Evolutionary conservation across 2,888 invertebrate genomes (phyloP), one percentile per base, ranked within the genome.

Genomic region (Mimumesa dahlbomi): DNA sequence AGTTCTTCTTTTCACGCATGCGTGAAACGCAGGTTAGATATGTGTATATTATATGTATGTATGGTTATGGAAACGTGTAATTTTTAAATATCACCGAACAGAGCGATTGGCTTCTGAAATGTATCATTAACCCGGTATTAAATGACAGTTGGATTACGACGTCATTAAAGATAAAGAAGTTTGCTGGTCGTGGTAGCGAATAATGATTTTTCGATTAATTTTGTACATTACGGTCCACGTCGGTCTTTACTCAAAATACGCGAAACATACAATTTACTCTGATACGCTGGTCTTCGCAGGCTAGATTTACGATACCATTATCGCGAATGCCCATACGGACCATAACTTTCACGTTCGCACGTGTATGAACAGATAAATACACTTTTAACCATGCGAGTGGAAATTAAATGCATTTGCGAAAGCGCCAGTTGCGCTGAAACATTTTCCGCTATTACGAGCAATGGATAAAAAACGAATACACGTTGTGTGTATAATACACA

Each of bases 261-360:
- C 36, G 34, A 21, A 46, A 43, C n/a, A 16, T 22, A 46, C 29
- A 29, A 58, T 58, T 58, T 49, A 49, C 13, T 22, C 49, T 11
- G 29, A 48, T 46, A 13, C 16, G 14, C 21, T 13, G 42, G 18
- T 31, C 25, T 29, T 40, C 31, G 21, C 21, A 19, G 58, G 42
- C 2, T 49, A 36, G 42, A 58, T 58, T 49, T 58, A 58, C 42
- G 49, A 58, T 40, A 49, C 19, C 49, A 48, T 57, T 57, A 57
- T 46, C 48, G 43, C n/a, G n/a, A n/a, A n/a, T n/a, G n/a, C n/a
- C 21, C 46, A 40, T 38, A 14, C 18, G 16, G 7, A 21, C 46
- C 48, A 29, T 49, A 31, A 58, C 58, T 58, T 46, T 57, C 57
- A 16, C 57, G 48, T 25, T 57, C 38, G 25, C 48, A 38, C 25